A percentile compares a stretch with the other conserved stretches of the same genome.
phyloP scores from a whole-genome alignment of 2,797 vertebrate genomes.

The Apodemus agrarius region DNA sequence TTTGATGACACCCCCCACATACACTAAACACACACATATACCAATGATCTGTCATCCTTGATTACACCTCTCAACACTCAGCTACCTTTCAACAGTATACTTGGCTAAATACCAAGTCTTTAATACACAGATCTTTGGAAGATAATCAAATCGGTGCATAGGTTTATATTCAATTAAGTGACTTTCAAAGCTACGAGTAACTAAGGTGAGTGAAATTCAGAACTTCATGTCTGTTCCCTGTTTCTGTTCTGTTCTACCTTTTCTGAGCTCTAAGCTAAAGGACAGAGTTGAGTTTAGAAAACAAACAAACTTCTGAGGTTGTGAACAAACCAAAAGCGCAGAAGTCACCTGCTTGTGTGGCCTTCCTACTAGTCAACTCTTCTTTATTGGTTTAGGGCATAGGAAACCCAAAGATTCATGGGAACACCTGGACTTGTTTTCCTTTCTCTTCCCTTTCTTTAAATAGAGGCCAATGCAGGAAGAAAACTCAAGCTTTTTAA shows the following conservation, averaged over 20 bases:
- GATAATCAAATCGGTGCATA: neutral
- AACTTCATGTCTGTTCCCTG: neutral
- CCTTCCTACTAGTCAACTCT: neutral
- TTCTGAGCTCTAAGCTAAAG: neutral
- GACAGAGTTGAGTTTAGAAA: neutral
- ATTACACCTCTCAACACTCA: neutral
- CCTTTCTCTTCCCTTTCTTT: neutral
- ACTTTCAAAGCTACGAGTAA: neutral
- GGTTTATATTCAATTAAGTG: neutral
- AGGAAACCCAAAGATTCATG: neutral
- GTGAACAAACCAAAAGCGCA: neutral
- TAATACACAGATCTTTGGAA: neutral
- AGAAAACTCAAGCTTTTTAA: constrained; percentile 21
- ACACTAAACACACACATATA: neutral
- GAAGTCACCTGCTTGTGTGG: neutral
- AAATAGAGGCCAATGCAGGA: neutral
- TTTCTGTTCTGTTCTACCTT: constrained; percentile 30
- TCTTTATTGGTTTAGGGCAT: neutral
- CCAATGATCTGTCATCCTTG: neutral
- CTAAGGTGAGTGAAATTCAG: neutral
- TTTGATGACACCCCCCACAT: neutral
- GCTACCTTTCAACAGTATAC: neutral
- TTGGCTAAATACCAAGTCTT: neutral
- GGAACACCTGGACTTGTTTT: neutral
- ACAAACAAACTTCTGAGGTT: neutral